Base-by-base conservation (phyloP, 1,140 invertebrate genomes). In the Bombyx mandarina region DNA sequence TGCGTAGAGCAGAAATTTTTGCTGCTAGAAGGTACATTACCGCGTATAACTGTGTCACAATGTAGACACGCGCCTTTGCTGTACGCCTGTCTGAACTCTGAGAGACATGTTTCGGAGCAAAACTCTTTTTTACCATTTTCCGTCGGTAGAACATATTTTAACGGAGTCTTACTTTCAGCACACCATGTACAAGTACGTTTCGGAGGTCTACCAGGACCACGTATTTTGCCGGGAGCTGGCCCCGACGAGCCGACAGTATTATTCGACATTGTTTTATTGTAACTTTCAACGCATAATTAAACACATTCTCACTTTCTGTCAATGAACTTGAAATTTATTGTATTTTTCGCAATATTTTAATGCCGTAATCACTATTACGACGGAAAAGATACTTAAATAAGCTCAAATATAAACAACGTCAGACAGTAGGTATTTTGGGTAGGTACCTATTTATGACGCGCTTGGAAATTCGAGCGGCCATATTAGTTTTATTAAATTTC, bases 51-150 rank as follows among this genome's bases (percentile, higher is more conserved):
- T 89, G 94, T 95, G 76, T 96, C 94, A 87, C 95, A 97, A 70
- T 94, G 91, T 55, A 93, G 88, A 82, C 95, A 96, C n/a, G 94
- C 93, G 51, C 94, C 94, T 88, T 96, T 94, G 67, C 93, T 92
- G 73, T 96, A 95, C 12, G 94, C 95, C 76, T 95, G 95, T 51
- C 95, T 91, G 77, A 96, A 97, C 88, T 96, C 94, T 7, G 93
- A 92, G 22, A 97, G 89, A 86, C 96, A 98, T 18, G 92, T 94
- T 81, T 96, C 94, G 0, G 95, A 97, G 86, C 96, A 98, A 80
- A 98, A 97, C 77, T 97, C 95, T 77, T 96, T 96, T 75, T 96
- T 96, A 8, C 95, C 94, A 82, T 95, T 92, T 73, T 94, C 94
- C 0, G 94, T 96, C 6, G 95, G 95, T 52, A 96, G 86, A 48